Evolutionary conservation across 2,113 vertebrate species (phyloP).

Genomic region (Calonectris borealis): DNA sequence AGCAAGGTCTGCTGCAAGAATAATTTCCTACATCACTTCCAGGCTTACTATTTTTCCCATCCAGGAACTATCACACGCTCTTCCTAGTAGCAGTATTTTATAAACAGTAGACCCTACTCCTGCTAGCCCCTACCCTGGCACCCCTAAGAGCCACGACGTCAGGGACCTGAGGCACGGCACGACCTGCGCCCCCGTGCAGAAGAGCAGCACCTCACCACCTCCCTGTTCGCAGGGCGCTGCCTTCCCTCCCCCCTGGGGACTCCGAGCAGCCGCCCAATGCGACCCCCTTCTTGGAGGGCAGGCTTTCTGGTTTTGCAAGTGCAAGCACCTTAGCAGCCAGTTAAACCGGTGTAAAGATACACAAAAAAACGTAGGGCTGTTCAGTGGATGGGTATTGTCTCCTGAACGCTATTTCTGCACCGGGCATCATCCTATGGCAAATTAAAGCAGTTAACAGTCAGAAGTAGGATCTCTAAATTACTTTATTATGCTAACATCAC

Average conservation of each 20-base stretch:
- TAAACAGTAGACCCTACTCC: neutral
- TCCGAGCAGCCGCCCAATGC: neutral
- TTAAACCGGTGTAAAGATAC: accelerated
- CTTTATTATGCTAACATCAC: neutral
- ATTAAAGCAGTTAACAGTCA: neutral
- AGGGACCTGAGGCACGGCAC: accelerated
- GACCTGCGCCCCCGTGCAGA: neutral
- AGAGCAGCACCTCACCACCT: neutral
- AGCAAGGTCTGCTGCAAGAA: neutral
- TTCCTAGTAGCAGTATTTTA: neutral
- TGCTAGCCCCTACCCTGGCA: neutral
- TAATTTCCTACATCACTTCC: neutral
- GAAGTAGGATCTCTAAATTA: neutral
- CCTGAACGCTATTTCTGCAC: neutral
- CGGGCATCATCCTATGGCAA: neutral
- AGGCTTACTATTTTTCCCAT: neutral
- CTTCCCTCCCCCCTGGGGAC: neutral
- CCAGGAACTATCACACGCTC: neutral
- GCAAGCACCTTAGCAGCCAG: neutral
- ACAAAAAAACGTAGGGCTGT: neutral
- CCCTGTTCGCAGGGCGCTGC: neutral
- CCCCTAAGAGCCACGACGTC: neutral
- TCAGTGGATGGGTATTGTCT: neutral
- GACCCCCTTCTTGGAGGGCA: neutral
- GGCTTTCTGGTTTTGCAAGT: neutral